Conservation (phyloP, 2,797 vertebrate genomes). For the Picus viridis region DNA sequence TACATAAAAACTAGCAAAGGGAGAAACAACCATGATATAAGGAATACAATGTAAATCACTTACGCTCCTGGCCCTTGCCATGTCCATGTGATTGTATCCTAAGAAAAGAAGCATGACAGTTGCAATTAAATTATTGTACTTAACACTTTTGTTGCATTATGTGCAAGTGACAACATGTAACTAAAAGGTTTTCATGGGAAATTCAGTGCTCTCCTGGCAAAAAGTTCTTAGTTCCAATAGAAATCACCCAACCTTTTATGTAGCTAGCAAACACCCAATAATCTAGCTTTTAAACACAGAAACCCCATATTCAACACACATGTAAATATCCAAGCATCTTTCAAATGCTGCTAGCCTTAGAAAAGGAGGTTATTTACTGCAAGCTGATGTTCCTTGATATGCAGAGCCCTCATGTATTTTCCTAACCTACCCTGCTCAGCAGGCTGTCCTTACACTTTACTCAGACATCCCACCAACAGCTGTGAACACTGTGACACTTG, state of each 20-base stretch:
- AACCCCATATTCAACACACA: background rate
- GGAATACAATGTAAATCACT: constrained; percentile 73
- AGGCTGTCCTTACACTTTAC: background rate
- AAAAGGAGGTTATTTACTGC: background rate
- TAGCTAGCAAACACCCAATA: background rate
- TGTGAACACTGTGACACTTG: background rate
- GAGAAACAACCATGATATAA: background rate
- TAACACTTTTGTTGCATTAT: background rate
- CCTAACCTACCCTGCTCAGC: background rate
- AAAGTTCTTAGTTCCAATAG: background rate
- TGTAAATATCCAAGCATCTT: background rate
- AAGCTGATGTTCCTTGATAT: background rate
- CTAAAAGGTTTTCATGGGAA: background rate
- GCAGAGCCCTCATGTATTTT: background rate
- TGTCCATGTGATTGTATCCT: constrained; percentile 99
- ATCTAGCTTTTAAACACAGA: background rate
- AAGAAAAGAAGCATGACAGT: background rate
- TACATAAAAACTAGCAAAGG: background rate
- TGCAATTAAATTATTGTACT: background rate
- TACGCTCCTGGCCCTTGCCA: constrained; percentile 99
- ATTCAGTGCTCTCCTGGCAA: background rate
- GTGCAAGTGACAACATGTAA: background rate
- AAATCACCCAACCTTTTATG: background rate
- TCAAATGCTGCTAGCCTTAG: background rate
- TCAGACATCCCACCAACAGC: background rate